Evolutionary conservation across 2,797 vertebrate species (phyloP).

Genomic region (Bothrops alternatus): DNA sequence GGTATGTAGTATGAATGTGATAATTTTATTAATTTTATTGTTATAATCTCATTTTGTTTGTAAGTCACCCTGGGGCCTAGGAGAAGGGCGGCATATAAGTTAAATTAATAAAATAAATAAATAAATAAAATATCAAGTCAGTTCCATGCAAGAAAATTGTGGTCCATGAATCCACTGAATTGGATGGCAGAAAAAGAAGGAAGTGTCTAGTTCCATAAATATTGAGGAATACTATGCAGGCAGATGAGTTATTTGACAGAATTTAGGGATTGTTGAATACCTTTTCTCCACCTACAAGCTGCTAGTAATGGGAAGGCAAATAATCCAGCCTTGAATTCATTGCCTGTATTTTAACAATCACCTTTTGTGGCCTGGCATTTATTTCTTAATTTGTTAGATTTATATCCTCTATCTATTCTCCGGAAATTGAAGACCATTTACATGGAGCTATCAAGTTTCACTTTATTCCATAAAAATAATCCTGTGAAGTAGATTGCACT

Average conservation of each 20-base stretch:
- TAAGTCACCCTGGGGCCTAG: too few relatives aligned
- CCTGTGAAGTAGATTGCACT: not conserved
- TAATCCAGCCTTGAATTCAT: not conserved
- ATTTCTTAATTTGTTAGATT: not conserved
- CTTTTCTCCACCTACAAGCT: not conserved
- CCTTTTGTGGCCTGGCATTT: not conserved
- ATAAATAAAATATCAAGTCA: not conserved
- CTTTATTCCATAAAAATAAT: not conserved
- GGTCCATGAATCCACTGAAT: not conserved
- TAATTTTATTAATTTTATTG: too few relatives aligned
- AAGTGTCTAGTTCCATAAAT: not conserved
- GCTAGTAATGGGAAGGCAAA: not conserved
- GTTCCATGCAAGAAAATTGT: not conserved
- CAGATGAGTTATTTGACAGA: not conserved
- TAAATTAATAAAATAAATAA: too few relatives aligned
- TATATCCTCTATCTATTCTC: not conserved
- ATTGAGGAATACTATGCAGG: not conserved
- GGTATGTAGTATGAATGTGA: too few relatives aligned
- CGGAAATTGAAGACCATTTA: not conserved
- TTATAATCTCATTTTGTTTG: too few relatives aligned
- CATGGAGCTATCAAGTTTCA: not conserved
- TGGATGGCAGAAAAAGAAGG: not conserved
- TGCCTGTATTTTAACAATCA: not conserved
- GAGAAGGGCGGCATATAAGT: too few relatives aligned
- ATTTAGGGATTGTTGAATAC: not conserved